phyloP scores from a whole-genome alignment of 2,113 vertebrate genomes.

The Ramphastos sulfuratus region DNA sequence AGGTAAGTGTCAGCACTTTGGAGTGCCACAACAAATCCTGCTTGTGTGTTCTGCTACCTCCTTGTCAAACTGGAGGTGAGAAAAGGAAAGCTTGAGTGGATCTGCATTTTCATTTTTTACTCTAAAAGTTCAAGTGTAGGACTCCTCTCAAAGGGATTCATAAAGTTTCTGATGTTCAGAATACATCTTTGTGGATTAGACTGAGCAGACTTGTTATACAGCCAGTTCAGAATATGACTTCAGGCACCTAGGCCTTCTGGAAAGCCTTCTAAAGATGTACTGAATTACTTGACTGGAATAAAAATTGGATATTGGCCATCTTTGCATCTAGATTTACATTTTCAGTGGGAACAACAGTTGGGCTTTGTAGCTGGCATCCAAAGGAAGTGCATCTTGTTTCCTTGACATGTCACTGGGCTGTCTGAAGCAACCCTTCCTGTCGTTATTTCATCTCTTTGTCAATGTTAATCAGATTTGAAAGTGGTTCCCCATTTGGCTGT shows the following conservation, averaged over 20 bases:
- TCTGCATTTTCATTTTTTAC: not conserved
- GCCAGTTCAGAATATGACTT: not conserved
- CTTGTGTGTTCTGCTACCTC: not conserved
- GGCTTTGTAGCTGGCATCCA: not conserved
- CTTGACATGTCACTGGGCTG: not conserved
- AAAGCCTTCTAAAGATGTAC: not conserved
- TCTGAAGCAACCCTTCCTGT: not conserved
- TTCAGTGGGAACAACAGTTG: not conserved
- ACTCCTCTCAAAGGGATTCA: not conserved
- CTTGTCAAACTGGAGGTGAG: not conserved
- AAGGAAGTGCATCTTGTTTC: not conserved
- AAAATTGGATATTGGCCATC: not conserved
- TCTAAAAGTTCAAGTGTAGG: not conserved
- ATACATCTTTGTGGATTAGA: not conserved
- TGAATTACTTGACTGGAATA: not conserved
- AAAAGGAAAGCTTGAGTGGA: not conserved
- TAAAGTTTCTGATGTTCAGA: not conserved
- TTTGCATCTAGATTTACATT: not conserved
- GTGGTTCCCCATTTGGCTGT: not conserved
- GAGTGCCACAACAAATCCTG: not conserved
- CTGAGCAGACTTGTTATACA: not conserved
- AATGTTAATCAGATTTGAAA: not conserved
- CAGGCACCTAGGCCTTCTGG: not conserved
- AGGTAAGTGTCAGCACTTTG: slow-evolving; percentile 17
- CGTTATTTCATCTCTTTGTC: not conserved